A percentile compares a stretch with the other conserved stretches of the same genome.
phyloP scores from a whole-genome alignment of 2,797 vertebrate genomes.

The Mormyrops attenuatus region DNA sequence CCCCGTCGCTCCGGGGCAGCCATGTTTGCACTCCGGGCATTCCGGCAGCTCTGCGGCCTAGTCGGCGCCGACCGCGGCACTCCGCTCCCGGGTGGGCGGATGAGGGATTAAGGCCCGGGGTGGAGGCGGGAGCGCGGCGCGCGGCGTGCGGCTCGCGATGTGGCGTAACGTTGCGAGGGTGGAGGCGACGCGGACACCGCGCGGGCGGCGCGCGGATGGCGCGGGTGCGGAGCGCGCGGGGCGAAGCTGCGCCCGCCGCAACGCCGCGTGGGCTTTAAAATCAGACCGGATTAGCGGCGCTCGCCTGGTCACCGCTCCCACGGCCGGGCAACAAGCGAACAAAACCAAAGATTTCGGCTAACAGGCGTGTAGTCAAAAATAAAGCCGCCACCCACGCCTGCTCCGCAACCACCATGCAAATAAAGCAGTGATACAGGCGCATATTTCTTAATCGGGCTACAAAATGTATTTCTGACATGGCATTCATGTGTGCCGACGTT shows the following conservation, averaged over 20 bases:
- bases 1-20: constrained; percentile 25
- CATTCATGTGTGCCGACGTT: background rate
- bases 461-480: background rate
- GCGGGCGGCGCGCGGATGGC: background rate
- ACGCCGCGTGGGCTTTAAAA: background rate
- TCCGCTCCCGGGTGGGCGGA: background rate
- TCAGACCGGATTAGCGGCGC: background rate
- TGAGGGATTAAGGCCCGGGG: background rate
- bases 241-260: background rate
- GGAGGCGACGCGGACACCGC: background rate
- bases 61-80: background rate
- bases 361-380: background rate
- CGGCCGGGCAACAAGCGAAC: background rate
- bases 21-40: constrained; percentile 29
- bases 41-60: constrained; percentile 26
- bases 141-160: background rate
- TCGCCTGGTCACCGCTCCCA: background rate
- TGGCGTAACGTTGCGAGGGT: background rate
- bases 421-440: background rate
- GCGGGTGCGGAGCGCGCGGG: background rate
- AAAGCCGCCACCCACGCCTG: background rate
- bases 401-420: background rate
- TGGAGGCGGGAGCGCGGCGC: background rate
- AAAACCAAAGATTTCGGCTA: background rate
- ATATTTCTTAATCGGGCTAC: background rate